A percentile compares a stretch with the other conserved stretches of the same genome.
phyloP scores from a whole-genome alignment of 2,113 vertebrate genomes.

The Pungitius pungitius region DNA sequence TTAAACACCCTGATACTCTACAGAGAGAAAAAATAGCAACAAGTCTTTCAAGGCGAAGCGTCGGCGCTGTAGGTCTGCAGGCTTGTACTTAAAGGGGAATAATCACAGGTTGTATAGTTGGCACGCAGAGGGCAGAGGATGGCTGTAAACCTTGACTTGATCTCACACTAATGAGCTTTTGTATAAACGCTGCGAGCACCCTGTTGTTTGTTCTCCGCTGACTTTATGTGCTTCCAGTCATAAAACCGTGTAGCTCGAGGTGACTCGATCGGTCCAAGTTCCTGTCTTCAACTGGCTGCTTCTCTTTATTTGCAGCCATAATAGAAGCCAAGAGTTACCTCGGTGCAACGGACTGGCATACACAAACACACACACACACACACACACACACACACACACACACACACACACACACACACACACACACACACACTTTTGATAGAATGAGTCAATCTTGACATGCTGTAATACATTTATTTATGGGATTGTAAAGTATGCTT shows the following conservation, averaged over 20 bases:
- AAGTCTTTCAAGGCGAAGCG: slow-evolving; percentile 39
- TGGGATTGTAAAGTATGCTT: not conserved
- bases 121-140: slow-evolving; percentile 39
- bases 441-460: not conserved
- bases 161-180: slow-evolving; percentile 56
- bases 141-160: slow-evolving; percentile 48
- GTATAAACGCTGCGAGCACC: slow-evolving; percentile 39
- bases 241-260: slow-evolving; percentile 43
- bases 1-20: slow-evolving; percentile 36
- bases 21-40: slow-evolving; percentile 55
- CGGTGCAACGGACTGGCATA: slow-evolving; percentile 35
- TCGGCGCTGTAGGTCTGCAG: slow-evolving; percentile 54
- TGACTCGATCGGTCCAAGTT: slow-evolving; percentile 51
- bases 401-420: not conserved
- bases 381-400: slow-evolving; percentile 3
- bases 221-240: slow-evolving; percentile 61
- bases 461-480: not conserved
- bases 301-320: slow-evolving; percentile 49
- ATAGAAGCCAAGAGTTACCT: slow-evolving; percentile 62
- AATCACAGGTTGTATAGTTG: slow-evolving; percentile 62
- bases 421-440: not conserved
- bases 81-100: slow-evolving; percentile 54
- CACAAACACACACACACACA: not conserved
- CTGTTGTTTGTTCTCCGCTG: slow-evolving; percentile 36
- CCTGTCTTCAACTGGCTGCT: slow-evolving; percentile 57